phyloP scores from a whole-genome alignment of 37 sponge, comb jelly and placozoan genomes.

The Dysidea cf. avara region DNA sequence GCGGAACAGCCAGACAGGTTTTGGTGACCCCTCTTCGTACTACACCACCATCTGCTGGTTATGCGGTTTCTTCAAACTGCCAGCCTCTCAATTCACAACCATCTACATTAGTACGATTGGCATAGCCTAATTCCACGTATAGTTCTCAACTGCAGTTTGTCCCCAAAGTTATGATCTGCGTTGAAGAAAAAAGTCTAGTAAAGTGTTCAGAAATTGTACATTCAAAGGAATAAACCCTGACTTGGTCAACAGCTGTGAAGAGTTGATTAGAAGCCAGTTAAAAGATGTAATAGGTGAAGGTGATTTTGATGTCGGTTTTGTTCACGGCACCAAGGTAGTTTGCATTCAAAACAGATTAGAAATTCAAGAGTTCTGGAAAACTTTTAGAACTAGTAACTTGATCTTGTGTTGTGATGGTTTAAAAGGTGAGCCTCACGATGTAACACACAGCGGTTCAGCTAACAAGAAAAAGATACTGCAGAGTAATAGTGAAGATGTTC shows the following conservation, averaged over 20 bases:
- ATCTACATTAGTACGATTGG: no score
- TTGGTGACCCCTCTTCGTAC: constrained; percentile 7
- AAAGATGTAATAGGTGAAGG: constrained; percentile 6
- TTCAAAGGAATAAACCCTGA: no score
- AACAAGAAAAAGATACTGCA: neutral
- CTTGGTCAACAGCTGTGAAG: no score
- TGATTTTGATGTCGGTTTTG: constrained; percentile 35
- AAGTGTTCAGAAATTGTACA: no score
- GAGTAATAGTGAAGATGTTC: constrained; percentile 11
- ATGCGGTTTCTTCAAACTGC: no score
- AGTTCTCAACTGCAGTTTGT: no score
- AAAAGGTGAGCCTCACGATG: neutral
- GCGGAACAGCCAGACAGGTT: no score
- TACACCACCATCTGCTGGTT: no score
- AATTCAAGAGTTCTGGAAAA: constrained; percentile 18
- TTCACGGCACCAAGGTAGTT: constrained; percentile 14
- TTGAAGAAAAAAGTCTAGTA: no score
- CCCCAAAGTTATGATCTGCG: no score
- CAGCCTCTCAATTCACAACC: no score
- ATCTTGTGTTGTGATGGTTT: constrained; percentile 32
- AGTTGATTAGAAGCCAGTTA: constrained; percentile 9
- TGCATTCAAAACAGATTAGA: constrained; percentile 10
- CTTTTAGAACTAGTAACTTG: neutral
- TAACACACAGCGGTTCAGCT: neutral
- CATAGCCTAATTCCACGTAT: no score